These are phyloP conservation scores for Mustelus asterias DNA, from an alignment of 2,113 vertebrate genomes.

Conservation along the genomic window DNA sequence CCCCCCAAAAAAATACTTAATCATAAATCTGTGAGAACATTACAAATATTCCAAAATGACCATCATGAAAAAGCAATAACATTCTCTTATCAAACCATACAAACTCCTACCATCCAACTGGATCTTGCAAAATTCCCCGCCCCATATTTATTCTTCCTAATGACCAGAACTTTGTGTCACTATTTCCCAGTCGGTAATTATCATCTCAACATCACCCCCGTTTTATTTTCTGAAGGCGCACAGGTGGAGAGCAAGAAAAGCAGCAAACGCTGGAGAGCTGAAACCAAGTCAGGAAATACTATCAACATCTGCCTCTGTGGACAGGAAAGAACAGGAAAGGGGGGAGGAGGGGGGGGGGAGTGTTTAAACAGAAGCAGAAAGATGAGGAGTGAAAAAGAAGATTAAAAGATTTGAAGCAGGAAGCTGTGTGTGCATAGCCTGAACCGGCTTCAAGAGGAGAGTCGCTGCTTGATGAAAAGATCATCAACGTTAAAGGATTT, in stretches of 20 bases:
- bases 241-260: not conserved
- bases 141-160: not conserved
- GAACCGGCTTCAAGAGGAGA: not conserved
- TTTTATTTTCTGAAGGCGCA: not conserved
- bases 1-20: too few relatives aligned
- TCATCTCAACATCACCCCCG: not conserved
- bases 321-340: not conserved
- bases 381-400: not conserved
- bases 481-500: not conserved
- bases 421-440: not conserved
- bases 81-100: not conserved
- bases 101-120: not conserved
- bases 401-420: not conserved
- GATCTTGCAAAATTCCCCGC: not conserved
- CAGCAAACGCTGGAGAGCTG: not conserved
- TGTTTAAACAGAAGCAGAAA: not conserved
- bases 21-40: too few relatives aligned
- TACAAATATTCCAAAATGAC: too few relatives aligned
- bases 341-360: not conserved
- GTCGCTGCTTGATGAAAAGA: not conserved
- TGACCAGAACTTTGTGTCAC: not conserved
- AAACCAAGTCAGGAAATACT: not conserved
- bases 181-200: too few relatives aligned
- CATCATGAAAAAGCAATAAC: too few relatives aligned
- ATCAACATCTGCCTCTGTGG: not conserved